Evolutionary conservation across 2,113 vertebrate genomes (phyloP).

Genomic region (Brachypteracias leptosomus): DNA sequence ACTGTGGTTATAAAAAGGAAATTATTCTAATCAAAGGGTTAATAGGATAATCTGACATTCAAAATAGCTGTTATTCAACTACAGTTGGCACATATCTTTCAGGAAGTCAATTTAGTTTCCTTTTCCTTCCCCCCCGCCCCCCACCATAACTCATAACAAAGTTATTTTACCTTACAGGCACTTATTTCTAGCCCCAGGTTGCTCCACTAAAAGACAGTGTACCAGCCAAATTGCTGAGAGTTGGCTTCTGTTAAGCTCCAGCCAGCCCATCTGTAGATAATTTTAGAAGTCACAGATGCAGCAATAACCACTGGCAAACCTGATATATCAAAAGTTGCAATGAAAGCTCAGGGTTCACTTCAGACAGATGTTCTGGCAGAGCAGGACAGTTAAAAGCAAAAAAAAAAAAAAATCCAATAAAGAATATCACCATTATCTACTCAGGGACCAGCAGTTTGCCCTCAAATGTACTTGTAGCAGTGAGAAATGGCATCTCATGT

Average conservation of each 20-base stretch:
- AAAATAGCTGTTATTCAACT: background rate
- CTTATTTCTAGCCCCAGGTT: background rate
- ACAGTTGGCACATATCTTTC: background rate
- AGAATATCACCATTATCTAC: background rate
- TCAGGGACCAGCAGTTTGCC: background rate
- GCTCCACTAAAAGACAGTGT: background rate
- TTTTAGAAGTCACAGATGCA: slow-evolving; percentile 16
- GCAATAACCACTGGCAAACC: slow-evolving; percentile 10
- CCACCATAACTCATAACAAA: background rate
- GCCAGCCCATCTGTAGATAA: slow-evolving; percentile 9
- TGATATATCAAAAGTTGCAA: background rate
- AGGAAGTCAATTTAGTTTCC: background rate
- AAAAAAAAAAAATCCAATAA: background rate
- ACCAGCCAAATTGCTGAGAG: background rate
- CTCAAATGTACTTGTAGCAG: background rate
- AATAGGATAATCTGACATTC: background rate
- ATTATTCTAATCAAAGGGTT: background rate
- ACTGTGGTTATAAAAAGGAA: background rate
- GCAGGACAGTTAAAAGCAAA: background rate
- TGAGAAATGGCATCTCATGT: background rate
- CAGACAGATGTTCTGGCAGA: slow-evolving; percentile 2
- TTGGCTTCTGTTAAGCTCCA: background rate
- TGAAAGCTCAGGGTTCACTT: background rate
- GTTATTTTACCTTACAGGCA: background rate
- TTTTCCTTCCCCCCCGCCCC: background rate